phyloP scores from a whole-genome alignment of 2,113 vertebrate species.

The Pseudopipra pipra region DNA sequence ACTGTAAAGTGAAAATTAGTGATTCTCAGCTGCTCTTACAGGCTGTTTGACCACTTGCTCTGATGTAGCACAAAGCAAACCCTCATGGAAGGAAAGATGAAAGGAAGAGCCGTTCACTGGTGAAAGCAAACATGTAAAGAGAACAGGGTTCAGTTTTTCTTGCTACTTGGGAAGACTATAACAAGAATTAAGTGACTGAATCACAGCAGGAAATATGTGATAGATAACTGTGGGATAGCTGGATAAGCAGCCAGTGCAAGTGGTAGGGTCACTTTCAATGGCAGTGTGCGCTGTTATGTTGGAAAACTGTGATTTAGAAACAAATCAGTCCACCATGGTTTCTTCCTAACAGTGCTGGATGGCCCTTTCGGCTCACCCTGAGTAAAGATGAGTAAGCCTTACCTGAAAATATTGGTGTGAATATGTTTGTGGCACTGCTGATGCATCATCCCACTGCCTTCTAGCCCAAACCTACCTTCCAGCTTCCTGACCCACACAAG shows the following conservation, averaged over 20 bases:
- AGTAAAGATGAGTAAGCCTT: neutral
- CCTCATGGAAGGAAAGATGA: neutral
- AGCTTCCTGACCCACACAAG: neutral
- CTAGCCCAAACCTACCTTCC: neutral
- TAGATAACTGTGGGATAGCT: neutral
- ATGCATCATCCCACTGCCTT: neutral
- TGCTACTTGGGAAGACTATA: neutral
- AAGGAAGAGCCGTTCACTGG: neutral
- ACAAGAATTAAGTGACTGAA: neutral
- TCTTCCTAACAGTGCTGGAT: neutral
- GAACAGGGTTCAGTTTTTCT: neutral
- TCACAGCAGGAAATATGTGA: neutral
- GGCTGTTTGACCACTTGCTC: neutral
- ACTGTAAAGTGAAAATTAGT: neutral
- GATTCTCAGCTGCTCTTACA: neutral
- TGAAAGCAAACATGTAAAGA: neutral
- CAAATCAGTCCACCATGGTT: neutral
- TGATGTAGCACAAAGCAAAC: neutral
- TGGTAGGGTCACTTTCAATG: neutral
- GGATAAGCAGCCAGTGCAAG: neutral
- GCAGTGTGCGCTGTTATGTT: neutral
- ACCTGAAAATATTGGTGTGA: neutral
- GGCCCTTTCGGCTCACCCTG: neutral
- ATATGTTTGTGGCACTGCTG: neutral
- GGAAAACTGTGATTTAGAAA: neutral